Evolutionary conservation across 2,113 vertebrate genomes (phyloP).

Genomic region (Rhineura floridana): DNA sequence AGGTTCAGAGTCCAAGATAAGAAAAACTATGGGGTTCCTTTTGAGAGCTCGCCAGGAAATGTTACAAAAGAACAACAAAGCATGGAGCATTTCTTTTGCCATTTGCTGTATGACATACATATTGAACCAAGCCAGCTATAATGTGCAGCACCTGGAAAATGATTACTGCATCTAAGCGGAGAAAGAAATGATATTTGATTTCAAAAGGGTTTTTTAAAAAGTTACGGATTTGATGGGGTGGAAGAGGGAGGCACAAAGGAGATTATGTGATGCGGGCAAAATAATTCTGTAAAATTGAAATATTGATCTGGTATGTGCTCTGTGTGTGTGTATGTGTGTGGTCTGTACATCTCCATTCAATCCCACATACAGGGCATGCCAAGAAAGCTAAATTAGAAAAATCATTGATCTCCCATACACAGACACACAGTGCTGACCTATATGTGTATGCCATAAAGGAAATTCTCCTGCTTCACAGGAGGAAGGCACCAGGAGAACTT

Average conservation of each 20-base stretch:
- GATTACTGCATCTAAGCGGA: constrained; percentile 46
- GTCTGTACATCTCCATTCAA: constrained; percentile 44
- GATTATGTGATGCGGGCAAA: constrained; percentile 46
- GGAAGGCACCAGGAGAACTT: constrained; percentile 32
- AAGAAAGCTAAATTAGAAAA: constrained; percentile 60
- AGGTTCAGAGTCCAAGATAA: constrained; percentile 40
- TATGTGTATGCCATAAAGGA: constrained; percentile 20
- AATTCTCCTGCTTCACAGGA: constrained; percentile 24
- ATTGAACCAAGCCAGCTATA: background rate
- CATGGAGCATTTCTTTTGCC: background rate
- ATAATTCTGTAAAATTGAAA: constrained; percentile 64
- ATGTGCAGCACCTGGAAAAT: constrained; percentile 33
- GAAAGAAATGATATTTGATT: constrained; percentile 66
- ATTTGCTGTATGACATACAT: constrained; percentile 9
- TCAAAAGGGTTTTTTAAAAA: constrained; percentile 55
- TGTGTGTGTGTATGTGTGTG: constrained; percentile 13
- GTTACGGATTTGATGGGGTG: constrained; percentile 53
- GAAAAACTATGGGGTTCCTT: constrained; percentile 25
- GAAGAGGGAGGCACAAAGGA: constrained; percentile 47
- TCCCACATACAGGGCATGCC: constrained; percentile 45
- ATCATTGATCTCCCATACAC: constrained; percentile 32
- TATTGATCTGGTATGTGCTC: constrained; percentile 59
- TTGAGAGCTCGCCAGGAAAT: constrained; percentile 29
- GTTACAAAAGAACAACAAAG: constrained; percentile 23
- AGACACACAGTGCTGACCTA: constrained; percentile 3